Base-by-base conservation (phyloP, 2,113 vertebrate genomes). In the Pipra filicauda region DNA sequence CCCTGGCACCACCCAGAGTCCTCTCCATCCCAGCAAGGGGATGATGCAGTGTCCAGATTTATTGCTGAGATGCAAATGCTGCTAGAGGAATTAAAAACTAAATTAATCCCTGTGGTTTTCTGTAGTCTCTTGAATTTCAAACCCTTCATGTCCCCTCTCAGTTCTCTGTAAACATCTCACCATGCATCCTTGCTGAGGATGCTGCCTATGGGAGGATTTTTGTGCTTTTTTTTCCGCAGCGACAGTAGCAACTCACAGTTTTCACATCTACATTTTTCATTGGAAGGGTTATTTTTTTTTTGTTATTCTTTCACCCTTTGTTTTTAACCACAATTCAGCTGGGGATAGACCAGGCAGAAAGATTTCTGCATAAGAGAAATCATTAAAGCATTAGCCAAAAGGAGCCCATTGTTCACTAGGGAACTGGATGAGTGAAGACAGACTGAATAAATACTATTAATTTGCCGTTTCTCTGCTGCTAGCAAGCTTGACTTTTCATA, bases 391-490 rank as follows among this genome's bases (percentile, higher is more conserved):
- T 41, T 51, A 86, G 31, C 62, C 27, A 67, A 74, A 89, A 73
- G 28, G 20, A 91, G 26, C 44, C 65, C 0, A 0, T 74, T 95
- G 72, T 78, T 83, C 28, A 28, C 55, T 57, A 26, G 28, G 80
- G 41, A 86, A 82, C 27, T 89, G 49, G 37, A 87, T 69, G 49
- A 79, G 31, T 82, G 66, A 76, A 89, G 58, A 83, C 19, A 33
- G 30, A 37, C 74, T 94, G 74, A 80, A 94, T 74, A 84, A 90
- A 92, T 87, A 76, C 26, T 74, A 48, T 87, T n/a, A 85, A 79
- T 76, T 92, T 39, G 24, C 27, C 20, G 27, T 79, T 88, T 89
- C 11, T 82, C 27, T 92, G 76, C 49, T 9, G 1, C 66, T 69
- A 62, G 52, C 51, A 87, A 94, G 35, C 26, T 77, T 83, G 41